A percentile compares a stretch with the other conserved stretches of the same genome.
Evolutionary conservation across 2,888 invertebrate genomes (phyloP).

Genomic region (Balanococcus diminutus): DNA sequence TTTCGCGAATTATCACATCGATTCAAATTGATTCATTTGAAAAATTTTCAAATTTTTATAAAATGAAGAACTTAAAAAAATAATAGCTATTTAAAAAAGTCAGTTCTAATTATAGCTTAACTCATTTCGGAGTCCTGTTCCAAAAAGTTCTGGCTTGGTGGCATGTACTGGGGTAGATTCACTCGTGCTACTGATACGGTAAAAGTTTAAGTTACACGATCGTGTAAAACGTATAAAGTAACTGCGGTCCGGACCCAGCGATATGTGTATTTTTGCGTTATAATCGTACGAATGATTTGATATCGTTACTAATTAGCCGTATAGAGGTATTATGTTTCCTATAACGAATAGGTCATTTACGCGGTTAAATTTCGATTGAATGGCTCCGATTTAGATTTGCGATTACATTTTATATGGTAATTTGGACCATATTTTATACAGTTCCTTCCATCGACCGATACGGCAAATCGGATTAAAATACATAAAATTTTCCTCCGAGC

Average conservation of each 20-base stretch:
- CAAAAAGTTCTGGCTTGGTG: no score
- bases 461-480: background rate
- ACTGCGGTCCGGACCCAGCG: background rate
- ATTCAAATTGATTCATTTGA: no score
- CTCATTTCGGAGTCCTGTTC: no score
- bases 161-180: no score
- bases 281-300: background rate
- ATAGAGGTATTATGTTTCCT: background rate
- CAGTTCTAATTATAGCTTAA: no score
- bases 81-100: no score
- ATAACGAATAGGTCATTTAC: background rate
- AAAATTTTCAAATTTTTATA: no score
- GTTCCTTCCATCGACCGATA: background rate
- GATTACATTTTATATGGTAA: background rate
- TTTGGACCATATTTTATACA: background rate
- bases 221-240: background rate
- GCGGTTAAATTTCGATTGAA: constrained; percentile 11
- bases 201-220: background rate
- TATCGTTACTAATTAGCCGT: background rate
- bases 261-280: background rate
- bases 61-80: no score
- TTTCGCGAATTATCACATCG: no score
- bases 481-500: background rate
- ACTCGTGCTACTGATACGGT: background rate
- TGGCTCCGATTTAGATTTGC: background rate